Evolutionary conservation across 2,797 vertebrate species (phyloP).

Genomic region (Buceros bicornis): DNA sequence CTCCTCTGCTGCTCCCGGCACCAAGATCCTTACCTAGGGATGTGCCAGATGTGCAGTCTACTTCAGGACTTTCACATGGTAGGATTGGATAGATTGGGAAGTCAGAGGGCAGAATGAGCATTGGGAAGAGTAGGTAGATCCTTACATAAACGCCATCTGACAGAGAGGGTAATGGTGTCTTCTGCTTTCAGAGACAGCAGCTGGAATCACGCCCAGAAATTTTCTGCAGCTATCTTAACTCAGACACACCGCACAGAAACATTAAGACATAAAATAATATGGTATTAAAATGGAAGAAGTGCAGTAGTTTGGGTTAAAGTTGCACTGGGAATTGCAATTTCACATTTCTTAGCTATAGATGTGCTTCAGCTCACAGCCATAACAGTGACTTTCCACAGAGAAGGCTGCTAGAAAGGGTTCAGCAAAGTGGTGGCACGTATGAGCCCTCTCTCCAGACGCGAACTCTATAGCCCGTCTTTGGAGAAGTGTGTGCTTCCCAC

Average conservation of each 20-base stretch:
- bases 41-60: fast-evolving
- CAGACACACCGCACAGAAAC: not conserved
- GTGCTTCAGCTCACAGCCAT: not conserved
- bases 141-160: not conserved
- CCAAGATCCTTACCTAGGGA: not conserved
- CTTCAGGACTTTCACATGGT: not conserved
- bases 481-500: not conserved
- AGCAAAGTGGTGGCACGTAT: not conserved
- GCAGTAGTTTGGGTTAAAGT: not conserved
- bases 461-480: not conserved
- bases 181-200: conserved; percentile 27
- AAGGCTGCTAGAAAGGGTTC: not conserved
- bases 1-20: not conserved
- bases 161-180: not conserved
- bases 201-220: conserved; percentile 31
- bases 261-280: not conserved
- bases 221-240: conserved; percentile 11
- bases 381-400: not conserved
- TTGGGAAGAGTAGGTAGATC: not conserved
- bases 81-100: not conserved
- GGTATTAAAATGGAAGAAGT: conserved; percentile 10
- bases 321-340: not conserved
- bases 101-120: not conserved
- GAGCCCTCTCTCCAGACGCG: not conserved
- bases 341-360: not conserved